Base-by-base conservation (phyloP, 1,140 invertebrate genomes). In the Drosophila hydei region DNA sequence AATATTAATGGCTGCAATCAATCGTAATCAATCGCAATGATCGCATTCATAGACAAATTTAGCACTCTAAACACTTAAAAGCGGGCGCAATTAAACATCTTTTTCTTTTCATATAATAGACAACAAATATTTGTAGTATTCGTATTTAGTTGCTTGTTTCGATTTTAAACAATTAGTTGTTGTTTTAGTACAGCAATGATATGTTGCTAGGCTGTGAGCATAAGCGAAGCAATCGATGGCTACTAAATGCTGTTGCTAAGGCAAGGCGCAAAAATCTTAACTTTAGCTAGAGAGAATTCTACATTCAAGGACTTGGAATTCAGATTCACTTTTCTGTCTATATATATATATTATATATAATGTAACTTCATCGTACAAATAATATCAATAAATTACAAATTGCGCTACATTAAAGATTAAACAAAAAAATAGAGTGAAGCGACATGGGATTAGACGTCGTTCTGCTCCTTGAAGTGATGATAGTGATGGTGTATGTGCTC, bases 401-500 rank as follows among this genome's bases (percentile, higher is more conserved):
- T 71, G 83, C 83, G 75, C 81, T 87, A 87, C 62, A 65, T 81
- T 85, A 75, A 70, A 68, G 56, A 76, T 85, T 65, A 78, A 85
- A 77, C 65, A 70, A 40, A 42, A 16, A 42, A 42, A 40, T 1
- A 14, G 38, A 16, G 14, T 14, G 36, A 76, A 88, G 68, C 83
- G 88, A 87, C 72, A 73, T 78, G 78, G 38, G 38, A 18, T 72
- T 77, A 88, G 68, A 78, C 75, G 59, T 88, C 79, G 52, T 88
- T 76, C 69, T 92, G 90, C 68, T 92, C 91, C 73, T 92, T 92
- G 64, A 92, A 96, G 92, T 96, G 96, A 92, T 97, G 95, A 92
- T 96, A 96, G 81, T 97, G 96, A 92, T 96, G 96, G 90, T 97
- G 96, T 75, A 96, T 95, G 76, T 97, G 96, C 88, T 96, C 95